Conservation (phyloP, 2,113 vertebrate genomes). For the Monarcha castaneiventris region DNA sequence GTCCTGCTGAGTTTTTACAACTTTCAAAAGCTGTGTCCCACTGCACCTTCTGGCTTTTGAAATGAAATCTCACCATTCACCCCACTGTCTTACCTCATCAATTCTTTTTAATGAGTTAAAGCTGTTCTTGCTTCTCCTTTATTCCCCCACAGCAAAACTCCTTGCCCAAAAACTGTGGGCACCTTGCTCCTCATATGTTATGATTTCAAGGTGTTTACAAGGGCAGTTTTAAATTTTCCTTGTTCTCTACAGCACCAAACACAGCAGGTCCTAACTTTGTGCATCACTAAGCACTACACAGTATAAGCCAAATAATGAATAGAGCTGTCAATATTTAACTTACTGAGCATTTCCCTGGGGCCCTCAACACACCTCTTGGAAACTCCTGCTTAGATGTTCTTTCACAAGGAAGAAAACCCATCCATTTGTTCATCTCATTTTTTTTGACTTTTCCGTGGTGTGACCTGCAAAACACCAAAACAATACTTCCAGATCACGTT, state of each 20-base stretch:
- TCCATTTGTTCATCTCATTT: constrained; percentile 1
- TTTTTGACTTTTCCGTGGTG: constrained; percentile 3
- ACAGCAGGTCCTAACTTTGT: background rate
- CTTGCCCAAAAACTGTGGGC: background rate
- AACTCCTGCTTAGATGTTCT: background rate
- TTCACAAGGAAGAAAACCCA: background rate
- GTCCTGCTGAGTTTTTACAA: background rate
- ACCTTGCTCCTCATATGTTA: background rate
- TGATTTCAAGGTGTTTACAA: background rate
- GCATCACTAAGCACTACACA: background rate
- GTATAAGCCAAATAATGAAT: background rate
- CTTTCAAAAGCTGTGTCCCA: background rate
- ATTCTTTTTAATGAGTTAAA: background rate
- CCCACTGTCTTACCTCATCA: background rate
- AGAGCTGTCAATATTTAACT: constrained; percentile 29
- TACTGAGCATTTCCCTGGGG: background rate
- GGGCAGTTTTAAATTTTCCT: background rate
- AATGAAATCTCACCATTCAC: background rate
- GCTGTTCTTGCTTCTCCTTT: background rate
- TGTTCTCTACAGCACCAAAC: background rate
- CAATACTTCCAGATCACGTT: background rate
- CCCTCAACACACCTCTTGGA: background rate
- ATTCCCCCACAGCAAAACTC: background rate
- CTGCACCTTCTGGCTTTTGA: background rate
- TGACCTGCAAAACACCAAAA: background rate